A percentile compares a stretch with the other conserved stretches of the same genome.
These are phyloP conservation scores for Megaustenia siamemsis DNA, from an alignment of 2,888 invertebrate genomes.

Conservation along the genomic window DNA sequence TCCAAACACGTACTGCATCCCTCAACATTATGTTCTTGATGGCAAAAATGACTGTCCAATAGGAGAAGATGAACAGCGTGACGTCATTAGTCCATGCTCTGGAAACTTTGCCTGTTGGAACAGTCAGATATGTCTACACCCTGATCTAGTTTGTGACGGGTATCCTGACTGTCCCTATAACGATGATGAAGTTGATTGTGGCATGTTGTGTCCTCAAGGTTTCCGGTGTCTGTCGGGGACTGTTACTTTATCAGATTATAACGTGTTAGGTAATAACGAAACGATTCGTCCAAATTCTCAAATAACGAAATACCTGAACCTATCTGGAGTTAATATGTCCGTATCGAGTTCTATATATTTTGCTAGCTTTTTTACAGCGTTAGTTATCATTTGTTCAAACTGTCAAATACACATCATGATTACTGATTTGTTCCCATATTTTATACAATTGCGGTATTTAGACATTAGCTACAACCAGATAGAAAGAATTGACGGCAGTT, in stretches of 20 bases:
- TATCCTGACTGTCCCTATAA: conserved; percentile 15
- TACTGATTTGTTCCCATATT: not conserved
- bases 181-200: conserved; percentile 39
- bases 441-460: not conserved
- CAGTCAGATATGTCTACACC: conserved; percentile 34
- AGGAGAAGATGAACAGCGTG: conserved; percentile 32
- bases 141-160: conserved; percentile 41
- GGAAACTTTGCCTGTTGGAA: conserved; percentile 41
- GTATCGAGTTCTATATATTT: not conserved
- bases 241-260: conserved; percentile 1
- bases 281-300: not conserved
- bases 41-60: conserved; percentile 14
- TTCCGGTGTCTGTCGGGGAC: conserved; percentile 7
- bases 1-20: conserved; percentile 34
- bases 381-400: not conserved
- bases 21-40: conserved; percentile 30
- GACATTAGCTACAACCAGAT: not conserved
- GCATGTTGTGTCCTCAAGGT: conserved; percentile 14
- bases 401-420: not conserved
- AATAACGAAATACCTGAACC: not conserved
- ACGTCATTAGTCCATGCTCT: not conserved
- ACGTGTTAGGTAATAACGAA: not conserved
- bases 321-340: not conserved
- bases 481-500: not conserved
- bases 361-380: not conserved